A percentile compares a stretch with the other conserved stretches of the same genome.
phyloP scores from a whole-genome alignment of 2,113 vertebrate genomes.

The Anoplopoma fimbria region DNA sequence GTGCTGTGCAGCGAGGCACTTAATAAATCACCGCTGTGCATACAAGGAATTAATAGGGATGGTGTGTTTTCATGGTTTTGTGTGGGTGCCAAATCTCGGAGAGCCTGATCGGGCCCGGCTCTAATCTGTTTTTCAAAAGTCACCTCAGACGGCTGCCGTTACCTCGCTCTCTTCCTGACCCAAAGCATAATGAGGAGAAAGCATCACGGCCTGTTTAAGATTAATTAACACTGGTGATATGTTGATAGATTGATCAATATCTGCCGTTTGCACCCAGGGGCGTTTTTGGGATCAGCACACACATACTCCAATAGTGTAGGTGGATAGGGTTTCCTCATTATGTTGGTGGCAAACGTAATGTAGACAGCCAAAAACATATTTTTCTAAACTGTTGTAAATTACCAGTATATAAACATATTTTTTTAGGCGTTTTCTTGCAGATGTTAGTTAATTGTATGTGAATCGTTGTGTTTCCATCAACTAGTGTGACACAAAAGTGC shows the following conservation, averaged over 20 bases:
- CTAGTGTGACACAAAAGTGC: background rate
- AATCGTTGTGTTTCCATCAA: background rate
- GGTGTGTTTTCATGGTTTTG: constrained; percentile 76
- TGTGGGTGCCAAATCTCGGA: constrained; percentile 75
- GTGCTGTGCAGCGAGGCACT: constrained; percentile 83
- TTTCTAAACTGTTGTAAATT: background rate
- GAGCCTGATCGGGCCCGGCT: constrained; percentile 65
- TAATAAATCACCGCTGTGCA: constrained; percentile 89
- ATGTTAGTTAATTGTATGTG: background rate
- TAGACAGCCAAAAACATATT: background rate
- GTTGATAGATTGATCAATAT: background rate
- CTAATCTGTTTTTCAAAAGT: constrained; percentile 77
- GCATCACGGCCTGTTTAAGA: background rate
- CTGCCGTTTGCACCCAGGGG: background rate
- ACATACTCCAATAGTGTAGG: background rate
- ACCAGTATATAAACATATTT: too few species aligned
- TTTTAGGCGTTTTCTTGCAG: background rate
- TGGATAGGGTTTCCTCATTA: background rate
- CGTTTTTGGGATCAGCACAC: background rate
- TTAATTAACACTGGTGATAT: constrained; percentile 4
- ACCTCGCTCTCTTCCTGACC: background rate
- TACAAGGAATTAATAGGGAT: constrained; percentile 77
- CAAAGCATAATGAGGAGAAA: background rate
- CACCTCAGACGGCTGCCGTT: constrained; percentile 49
- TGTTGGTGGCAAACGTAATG: background rate